Conservation (phyloP, 92 coral and sea anemone species). For the Epizoanthus ramosus region DNA sequence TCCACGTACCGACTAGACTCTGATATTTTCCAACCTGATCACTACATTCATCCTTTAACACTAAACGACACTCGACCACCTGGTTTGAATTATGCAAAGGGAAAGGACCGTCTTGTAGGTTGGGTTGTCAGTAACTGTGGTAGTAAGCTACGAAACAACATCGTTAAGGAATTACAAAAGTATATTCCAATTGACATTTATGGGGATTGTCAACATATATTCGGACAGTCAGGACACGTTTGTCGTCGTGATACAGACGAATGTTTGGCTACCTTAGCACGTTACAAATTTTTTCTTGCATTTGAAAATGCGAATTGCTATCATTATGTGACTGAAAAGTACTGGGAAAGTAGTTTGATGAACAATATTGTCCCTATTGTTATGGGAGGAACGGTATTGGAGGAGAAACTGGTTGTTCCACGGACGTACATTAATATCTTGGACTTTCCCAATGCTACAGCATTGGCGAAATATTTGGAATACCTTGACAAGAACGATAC, state of each 20-base stretch:
- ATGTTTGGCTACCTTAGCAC: neutral
- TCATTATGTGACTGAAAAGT: slow-evolving; percentile 65
- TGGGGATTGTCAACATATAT: slow-evolving; percentile 33
- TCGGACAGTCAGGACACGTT: slow-evolving; percentile 9
- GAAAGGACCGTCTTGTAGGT: neutral
- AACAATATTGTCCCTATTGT: slow-evolving; percentile 54
- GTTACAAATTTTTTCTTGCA: slow-evolving; percentile 56
- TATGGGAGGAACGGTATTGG: slow-evolving; percentile 55
- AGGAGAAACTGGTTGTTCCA: slow-evolving; percentile 42
- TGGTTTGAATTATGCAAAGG: neutral
- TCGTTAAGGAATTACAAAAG: slow-evolving; percentile 10
- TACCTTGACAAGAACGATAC: slow-evolving; percentile 41
- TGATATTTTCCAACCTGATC: slow-evolving; percentile 10
- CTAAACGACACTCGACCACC: neutral
- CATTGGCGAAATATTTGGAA: slow-evolving; percentile 42
- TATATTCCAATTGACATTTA: slow-evolving; percentile 39
- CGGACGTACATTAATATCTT: slow-evolving; percentile 47
- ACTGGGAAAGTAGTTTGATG: slow-evolving; percentile 47
- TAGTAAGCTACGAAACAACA: slow-evolving; percentile 12
- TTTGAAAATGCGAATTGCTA: slow-evolving; percentile 57
- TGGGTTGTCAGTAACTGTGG: slow-evolving; percentile 21
- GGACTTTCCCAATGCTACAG: slow-evolving; percentile 41
- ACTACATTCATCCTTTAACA: neutral
- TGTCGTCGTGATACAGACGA: slow-evolving; percentile 10
- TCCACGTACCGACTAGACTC: slow-evolving; percentile 36